Evolutionary conservation across 2,888 invertebrate genomes (phyloP).

Genomic region (Thalpophila matura): DNA sequence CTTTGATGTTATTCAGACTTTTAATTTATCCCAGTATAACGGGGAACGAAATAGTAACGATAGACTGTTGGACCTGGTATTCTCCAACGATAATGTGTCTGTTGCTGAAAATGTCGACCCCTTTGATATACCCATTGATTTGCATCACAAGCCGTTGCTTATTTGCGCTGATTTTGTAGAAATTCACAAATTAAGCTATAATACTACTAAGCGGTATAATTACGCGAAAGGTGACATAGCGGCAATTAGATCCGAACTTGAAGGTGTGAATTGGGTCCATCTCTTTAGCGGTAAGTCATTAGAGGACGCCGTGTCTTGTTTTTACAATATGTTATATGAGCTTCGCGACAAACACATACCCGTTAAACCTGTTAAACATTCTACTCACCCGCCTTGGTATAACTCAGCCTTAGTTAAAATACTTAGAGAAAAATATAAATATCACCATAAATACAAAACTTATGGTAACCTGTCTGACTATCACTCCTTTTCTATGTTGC

Average conservation of each 20-base stretch:
- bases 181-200: not conserved
- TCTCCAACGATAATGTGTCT: too few species aligned
- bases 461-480: conserved; percentile 13
- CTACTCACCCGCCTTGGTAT: not conserved
- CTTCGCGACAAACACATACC: conserved; percentile 6
- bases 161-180: conserved; percentile 4
- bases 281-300: not conserved
- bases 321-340: conserved; percentile 8
- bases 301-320: not conserved
- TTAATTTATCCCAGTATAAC: too few species aligned
- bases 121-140: conserved; percentile 5
- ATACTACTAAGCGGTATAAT: not conserved
- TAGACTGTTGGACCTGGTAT: too few species aligned
- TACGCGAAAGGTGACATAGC: not conserved
- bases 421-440: conserved; percentile 18
- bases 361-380: not conserved
- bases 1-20: too few species aligned
- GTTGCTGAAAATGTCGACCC: not conserved
- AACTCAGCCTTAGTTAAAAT: too few species aligned
- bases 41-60: too few species aligned
- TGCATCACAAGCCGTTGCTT: conserved; percentile 7
- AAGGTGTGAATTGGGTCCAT: not conserved
- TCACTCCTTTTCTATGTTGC: conserved; percentile 4
- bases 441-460: conserved; percentile 5
- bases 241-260: not conserved